Evolutionary conservation across 2,113 vertebrate genomes (phyloP).

Genomic region (Pelobates fuscus): DNA sequence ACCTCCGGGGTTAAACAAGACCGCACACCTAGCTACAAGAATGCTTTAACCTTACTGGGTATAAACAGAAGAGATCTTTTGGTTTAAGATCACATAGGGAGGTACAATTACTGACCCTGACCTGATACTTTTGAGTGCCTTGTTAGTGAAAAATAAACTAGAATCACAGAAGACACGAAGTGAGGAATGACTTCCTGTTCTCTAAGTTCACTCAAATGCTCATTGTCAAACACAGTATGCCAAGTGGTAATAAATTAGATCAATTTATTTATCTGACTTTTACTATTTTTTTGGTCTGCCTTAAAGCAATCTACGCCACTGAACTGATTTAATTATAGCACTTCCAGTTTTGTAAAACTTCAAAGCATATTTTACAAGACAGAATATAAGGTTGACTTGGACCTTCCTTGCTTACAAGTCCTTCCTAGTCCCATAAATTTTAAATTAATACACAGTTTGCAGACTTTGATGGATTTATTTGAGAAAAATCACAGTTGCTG

Average conservation of each 20-base stretch:
- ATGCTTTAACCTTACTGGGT: constrained; percentile 19
- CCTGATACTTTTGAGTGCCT: constrained; percentile 42
- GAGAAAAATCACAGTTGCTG: background rate
- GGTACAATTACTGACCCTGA: constrained; percentile 52
- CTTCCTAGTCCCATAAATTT: constrained; percentile 32
- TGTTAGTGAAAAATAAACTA: constrained; percentile 46
- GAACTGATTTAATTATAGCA: constrained; percentile 41
- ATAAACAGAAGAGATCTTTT: constrained; percentile 44
- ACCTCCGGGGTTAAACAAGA: constrained; percentile 43
- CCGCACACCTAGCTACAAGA: constrained; percentile 46
- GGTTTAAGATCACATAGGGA: constrained; percentile 42
- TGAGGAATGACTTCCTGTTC: constrained; percentile 52
- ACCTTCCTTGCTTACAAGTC: constrained; percentile 17
- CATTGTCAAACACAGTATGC: constrained; percentile 49
- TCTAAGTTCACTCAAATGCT: constrained; percentile 43
- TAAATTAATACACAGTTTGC: constrained; percentile 32
- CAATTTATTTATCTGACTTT: constrained; percentile 46
- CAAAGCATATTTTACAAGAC: constrained; percentile 49
- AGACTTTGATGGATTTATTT: constrained; percentile 44
- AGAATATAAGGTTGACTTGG: constrained; percentile 25
- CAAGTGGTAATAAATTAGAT: constrained; percentile 52
- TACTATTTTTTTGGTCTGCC: constrained; percentile 37
- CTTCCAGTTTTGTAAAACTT: constrained; percentile 42
- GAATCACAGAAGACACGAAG: constrained; percentile 40
- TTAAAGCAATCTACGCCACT: constrained; percentile 31